Evolutionary conservation across 2,797 vertebrate species (phyloP).

Genomic region (Momotus momota): DNA sequence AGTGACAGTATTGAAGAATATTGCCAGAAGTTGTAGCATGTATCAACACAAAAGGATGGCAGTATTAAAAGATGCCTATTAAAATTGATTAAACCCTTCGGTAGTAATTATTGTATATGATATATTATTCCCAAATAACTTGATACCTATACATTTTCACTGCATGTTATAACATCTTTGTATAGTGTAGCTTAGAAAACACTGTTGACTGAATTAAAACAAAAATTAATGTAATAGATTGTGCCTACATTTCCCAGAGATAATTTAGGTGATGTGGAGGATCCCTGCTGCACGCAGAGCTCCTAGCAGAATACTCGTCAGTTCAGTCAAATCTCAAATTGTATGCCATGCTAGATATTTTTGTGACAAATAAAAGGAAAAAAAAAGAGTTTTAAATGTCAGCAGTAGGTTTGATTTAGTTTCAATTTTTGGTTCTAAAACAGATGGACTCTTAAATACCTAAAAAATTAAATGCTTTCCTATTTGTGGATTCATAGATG

Average conservation of each 20-base stretch:
- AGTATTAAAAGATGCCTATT: constrained; percentile 46
- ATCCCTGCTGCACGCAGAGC: not conserved
- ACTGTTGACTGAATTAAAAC: not conserved
- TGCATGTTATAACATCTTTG: not conserved
- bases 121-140: constrained; percentile 18
- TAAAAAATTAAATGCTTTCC: not conserved
- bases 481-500: not conserved
- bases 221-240: not conserved
- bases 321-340: not conserved
- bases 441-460: not conserved
- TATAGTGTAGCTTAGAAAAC: not conserved
- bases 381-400: not conserved
- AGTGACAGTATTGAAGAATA: constrained; percentile 57
- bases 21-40: constrained; percentile 65
- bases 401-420: not conserved
- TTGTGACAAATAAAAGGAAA: not conserved
- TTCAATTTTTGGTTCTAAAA: not conserved
- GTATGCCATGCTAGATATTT: not conserved
- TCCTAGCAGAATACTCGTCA: not conserved
- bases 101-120: not conserved
- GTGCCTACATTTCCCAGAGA: not conserved
- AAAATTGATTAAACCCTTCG: constrained; percentile 20
- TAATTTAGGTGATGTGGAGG: not conserved
- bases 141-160: not conserved
- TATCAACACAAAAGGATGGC: constrained; percentile 43